A percentile compares a stretch with the other conserved stretches of the same genome.
These are phyloP conservation scores for Drosophila histrio DNA, from an alignment of 2,888 invertebrate genomes.

Conservation along the genomic window DNA sequence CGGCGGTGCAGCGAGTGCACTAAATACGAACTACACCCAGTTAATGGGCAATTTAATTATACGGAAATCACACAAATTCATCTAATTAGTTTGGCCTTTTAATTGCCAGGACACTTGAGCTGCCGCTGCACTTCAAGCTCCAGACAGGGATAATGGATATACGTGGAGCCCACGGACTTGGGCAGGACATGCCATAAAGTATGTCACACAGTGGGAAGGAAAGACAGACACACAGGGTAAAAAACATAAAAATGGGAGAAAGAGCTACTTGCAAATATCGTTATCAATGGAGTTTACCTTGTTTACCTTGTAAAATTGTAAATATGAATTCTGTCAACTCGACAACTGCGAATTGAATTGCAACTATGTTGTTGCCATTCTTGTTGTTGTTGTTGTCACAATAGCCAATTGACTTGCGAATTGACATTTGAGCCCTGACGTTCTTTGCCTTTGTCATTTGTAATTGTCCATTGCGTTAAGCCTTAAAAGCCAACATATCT, in stretches of 20 bases:
- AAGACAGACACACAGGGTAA: neutral
- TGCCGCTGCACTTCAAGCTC: slow-evolving; percentile 21
- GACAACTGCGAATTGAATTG: slow-evolving; percentile 3
- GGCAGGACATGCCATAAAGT: slow-evolving; percentile 40
- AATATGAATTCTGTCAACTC: neutral
- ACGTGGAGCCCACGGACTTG: neutral
- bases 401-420: slow-evolving; percentile 37
- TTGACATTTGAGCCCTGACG: slow-evolving; percentile 49
- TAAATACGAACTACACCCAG: slow-evolving; percentile 39
- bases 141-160: neutral
- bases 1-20: slow-evolving; percentile 8
- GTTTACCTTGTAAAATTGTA: slow-evolving; percentile 22
- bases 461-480: slow-evolving; percentile 51
- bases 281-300: slow-evolving; percentile 29
- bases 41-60: slow-evolving; percentile 80
- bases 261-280: slow-evolving; percentile 5
- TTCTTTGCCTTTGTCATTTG: slow-evolving; percentile 39
- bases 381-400: neutral
- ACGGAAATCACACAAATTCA: slow-evolving; percentile 80
- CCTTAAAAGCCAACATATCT: neutral
- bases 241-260: neutral
- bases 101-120: slow-evolving; percentile 70
- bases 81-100: slow-evolving; percentile 79
- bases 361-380: neutral
- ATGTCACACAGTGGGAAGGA: slow-evolving; percentile 43